Base-by-base conservation (phyloP, 2,888 invertebrate species). In the Melanchra persicariae region DNA sequence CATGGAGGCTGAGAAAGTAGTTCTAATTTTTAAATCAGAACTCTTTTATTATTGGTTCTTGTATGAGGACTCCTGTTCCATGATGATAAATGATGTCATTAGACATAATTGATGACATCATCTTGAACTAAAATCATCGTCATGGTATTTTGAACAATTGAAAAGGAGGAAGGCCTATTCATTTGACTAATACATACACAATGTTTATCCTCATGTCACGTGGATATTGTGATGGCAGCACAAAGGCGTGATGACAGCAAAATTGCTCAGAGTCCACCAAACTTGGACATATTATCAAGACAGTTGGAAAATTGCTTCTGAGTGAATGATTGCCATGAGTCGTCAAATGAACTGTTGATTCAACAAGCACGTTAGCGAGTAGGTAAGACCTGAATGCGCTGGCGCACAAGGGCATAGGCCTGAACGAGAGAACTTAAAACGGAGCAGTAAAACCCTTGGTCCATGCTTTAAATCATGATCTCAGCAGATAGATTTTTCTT, bases 321-420 rank as follows among this genome's bases (percentile, higher is more conserved):
- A 57, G 73, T 51, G 22, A 67, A 67, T 60, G 34, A 74, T 68
- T 74, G 43, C 19, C 9, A 9, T 19, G 6, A 47, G 54, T 47
- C n/a, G 5, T 10, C 52, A 19, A 52, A 59, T 12, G 5, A 73
- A 22, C 40, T 55, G 19, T 49, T 37, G 17, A 71, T 17, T 43
- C 40, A 45, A 9, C 9, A 43, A 26, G 34, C 19, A n/a, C 3
- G 34, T 47, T n/a, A 40, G 10, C 19, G 2, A n/a, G 3, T 2
- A 54, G 19, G 3, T 2, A 54, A 24, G 22, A 67, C 5, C 19
- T 40, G 19, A 17, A 24, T 37, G 7, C 19, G n/a, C 19, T 54
- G 24, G n/a, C 24, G 12, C 17, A 26, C n/a, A n/a, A 45, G 5
- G 22, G 6, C 47, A 8, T 22, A 24, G 8, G 6, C n/a, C 12